Conservation (phyloP, 1,140 invertebrate genomes). For the Ptiloglossa arizonensis region DNA sequence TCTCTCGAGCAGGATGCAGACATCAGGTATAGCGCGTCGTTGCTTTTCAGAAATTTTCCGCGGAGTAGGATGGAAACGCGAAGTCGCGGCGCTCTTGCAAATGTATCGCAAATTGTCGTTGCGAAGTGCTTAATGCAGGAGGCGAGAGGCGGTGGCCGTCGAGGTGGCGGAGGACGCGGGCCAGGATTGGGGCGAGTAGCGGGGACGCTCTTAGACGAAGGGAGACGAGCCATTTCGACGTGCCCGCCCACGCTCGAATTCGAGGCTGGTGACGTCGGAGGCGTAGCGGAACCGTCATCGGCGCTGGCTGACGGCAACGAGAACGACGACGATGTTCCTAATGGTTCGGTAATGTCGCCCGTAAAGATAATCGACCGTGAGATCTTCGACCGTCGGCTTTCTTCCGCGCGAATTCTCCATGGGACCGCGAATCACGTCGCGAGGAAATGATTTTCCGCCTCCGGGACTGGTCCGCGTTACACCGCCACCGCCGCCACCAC, state of each 20-base stretch:
- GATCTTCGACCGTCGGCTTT: slow-evolving; percentile 66
- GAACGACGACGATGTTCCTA: slow-evolving; percentile 59
- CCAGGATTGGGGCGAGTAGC: slow-evolving; percentile 44
- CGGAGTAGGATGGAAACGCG: slow-evolving; percentile 38
- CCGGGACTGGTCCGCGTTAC: slow-evolving; percentile 26
- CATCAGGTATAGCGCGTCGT: background rate
- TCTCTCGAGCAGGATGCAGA: background rate
- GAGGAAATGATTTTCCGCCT: slow-evolving; percentile 48
- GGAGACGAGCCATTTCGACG: slow-evolving; percentile 63
- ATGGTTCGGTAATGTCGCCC: slow-evolving; percentile 76
- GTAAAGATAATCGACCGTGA: slow-evolving; percentile 78
- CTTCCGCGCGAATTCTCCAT: slow-evolving; percentile 46
- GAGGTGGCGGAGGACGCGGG: slow-evolving; percentile 54
- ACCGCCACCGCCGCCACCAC: too few relatives aligned
- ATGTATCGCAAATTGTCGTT: slow-evolving; percentile 82
- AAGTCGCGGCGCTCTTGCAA: slow-evolving; percentile 69
- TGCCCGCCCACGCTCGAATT: slow-evolving; percentile 62
- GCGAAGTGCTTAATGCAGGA: slow-evolving; percentile 80
- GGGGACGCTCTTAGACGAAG: slow-evolving; percentile 55
- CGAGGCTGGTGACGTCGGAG: slow-evolving; percentile 71
- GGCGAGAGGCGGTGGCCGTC: slow-evolving; percentile 55
- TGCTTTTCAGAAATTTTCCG: slow-evolving; percentile 59
- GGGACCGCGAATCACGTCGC: slow-evolving; percentile 22
- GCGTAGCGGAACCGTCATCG: slow-evolving; percentile 69
- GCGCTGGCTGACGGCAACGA: slow-evolving; percentile 58